Conservation (phyloP, 23 tunicate species). For the Halocynthia roretzi region DNA sequence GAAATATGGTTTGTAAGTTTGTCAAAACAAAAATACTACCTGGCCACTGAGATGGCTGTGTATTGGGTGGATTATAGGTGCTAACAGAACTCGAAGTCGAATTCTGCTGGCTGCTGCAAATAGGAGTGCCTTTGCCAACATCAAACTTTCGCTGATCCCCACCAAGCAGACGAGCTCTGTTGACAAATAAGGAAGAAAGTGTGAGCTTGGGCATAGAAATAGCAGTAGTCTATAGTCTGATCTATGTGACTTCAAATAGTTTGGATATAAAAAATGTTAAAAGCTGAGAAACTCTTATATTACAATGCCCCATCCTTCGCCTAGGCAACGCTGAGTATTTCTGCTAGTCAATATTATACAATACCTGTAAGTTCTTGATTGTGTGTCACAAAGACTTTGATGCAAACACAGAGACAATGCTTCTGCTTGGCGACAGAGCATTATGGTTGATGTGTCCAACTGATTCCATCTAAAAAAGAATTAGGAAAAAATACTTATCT, state of each 20-base stretch:
- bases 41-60: constrained; percentile 90
- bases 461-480: too few relatives aligned
- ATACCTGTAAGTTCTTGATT: constrained; percentile 24
- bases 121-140: too few relatives aligned
- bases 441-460: constrained; percentile 1
- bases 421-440: constrained; percentile 71
- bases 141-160: neutral
- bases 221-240: neutral
- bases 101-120: too few relatives aligned
- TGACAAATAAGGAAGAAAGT: too few relatives aligned
- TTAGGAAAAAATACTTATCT: too few relatives aligned
- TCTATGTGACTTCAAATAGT: neutral
- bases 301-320: too few relatives aligned
- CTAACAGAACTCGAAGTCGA: neutral
- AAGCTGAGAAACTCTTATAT: too few relatives aligned
- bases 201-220: neutral
- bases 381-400: constrained; percentile 73
- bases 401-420: constrained; percentile 63
- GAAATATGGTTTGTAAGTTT: neutral
- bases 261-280: neutral
- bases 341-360: too few relatives aligned
- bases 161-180: constrained; percentile 9
- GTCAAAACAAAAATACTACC: constrained; percentile 11
- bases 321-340: too few relatives aligned
- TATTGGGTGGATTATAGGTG: constrained; percentile 52